Evolutionary conservation across 2,797 vertebrate genomes (phyloP).

Genomic region (Nasua narica): DNA sequence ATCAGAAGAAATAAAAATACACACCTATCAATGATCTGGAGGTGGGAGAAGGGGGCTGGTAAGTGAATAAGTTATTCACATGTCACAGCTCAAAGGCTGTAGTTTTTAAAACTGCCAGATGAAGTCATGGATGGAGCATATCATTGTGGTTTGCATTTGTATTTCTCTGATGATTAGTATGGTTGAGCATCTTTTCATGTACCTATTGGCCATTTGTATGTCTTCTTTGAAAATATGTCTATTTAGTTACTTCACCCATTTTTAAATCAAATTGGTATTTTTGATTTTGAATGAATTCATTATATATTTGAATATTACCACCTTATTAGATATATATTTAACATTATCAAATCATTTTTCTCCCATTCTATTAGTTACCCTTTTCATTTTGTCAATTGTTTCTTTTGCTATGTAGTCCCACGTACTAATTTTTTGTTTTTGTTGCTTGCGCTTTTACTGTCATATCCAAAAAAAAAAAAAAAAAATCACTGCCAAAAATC

Average conservation of each 20-base stretch:
- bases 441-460: neutral
- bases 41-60: neutral
- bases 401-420: neutral
- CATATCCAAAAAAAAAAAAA: neutral
- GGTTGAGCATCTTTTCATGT: neutral
- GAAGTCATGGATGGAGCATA: neutral
- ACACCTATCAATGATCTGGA: neutral
- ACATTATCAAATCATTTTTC: neutral
- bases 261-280: neutral
- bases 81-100: neutral
- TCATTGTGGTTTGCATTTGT: neutral
- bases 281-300: neutral
- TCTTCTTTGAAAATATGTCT: neutral
- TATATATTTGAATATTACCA: neutral
- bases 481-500: neutral
- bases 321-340: neutral
- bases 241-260: neutral
- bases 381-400: neutral
- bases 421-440: neutral
- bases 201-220: neutral
- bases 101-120: neutral
- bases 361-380: neutral
- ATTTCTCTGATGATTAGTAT: neutral
- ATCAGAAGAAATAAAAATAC: neutral
- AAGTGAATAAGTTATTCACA: neutral